phyloP scores from a whole-genome alignment of 2,797 vertebrate species.

The Masticophis lateralis region DNA sequence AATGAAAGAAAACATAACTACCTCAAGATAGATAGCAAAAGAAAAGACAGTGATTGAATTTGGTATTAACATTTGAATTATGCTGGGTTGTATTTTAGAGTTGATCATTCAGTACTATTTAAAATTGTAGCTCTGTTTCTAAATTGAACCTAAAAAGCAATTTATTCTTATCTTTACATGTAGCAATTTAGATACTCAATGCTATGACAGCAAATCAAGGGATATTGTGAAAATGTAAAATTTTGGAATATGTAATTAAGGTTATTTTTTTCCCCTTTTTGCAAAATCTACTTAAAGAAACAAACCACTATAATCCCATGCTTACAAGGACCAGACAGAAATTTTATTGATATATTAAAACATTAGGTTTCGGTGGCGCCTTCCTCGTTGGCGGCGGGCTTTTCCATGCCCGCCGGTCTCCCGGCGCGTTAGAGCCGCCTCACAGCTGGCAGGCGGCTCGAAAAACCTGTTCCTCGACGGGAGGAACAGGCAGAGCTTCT shows the following conservation, averaged over 20 bases:
- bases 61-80: constrained; percentile 16
- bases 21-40: background rate
- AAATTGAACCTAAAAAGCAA: constrained; percentile 3
- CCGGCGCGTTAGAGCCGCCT: too few relatives aligned
- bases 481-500: too few relatives aligned
- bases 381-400: too few relatives aligned
- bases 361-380: constrained; percentile 3
- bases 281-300: background rate
- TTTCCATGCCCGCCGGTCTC: too few relatives aligned
- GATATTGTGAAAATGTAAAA: constrained; percentile 19
- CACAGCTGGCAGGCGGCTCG: too few relatives aligned
- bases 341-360: background rate
- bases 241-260: constrained; percentile 5
- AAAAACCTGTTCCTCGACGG: too few relatives aligned
- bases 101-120: background rate
- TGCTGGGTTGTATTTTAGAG: background rate
- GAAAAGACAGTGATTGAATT: constrained; percentile 19
- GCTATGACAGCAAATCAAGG: constrained; percentile 20
- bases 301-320: background rate
- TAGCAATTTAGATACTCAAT: constrained; percentile 4
- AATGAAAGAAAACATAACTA: background rate
- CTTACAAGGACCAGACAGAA: background rate
- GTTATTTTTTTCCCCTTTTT: background rate
- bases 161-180: background rate
- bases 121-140: background rate